These are phyloP conservation scores for Hymenochirus boettgeri DNA, from an alignment of 2,113 vertebrate species.

Conservation along the genomic window DNA sequence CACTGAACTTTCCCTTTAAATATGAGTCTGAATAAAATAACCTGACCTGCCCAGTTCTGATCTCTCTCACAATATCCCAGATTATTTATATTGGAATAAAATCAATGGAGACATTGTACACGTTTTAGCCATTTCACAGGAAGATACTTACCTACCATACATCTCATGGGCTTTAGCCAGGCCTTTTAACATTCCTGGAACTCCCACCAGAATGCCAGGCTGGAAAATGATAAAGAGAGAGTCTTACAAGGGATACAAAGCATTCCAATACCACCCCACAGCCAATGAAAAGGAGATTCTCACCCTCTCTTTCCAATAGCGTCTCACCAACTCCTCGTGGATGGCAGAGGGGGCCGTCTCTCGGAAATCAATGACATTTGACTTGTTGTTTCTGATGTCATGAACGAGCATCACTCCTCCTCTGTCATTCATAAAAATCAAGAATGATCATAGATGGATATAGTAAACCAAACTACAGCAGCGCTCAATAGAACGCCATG, in stretches of 20 bases:
- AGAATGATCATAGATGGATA: too few species aligned
- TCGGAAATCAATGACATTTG: conserved; percentile 87
- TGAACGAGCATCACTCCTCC: conserved; percentile 96
- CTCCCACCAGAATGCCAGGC: conserved; percentile 85
- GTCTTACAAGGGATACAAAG: too few species aligned
- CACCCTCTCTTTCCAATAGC: conserved; percentile 71
- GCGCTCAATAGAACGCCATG: too few species aligned
- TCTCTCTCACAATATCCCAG: too few species aligned
- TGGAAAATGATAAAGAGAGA: conserved; percentile 51
- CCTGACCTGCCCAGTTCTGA: too few species aligned
- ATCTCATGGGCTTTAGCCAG: conserved; percentile 84
- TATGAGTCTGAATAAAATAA: too few species aligned
- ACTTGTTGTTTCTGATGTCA: conserved; percentile 86
- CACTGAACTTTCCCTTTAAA: too few species aligned
- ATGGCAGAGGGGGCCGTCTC: conserved; percentile 84
- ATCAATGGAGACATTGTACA: too few species aligned
- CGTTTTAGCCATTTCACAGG: too few species aligned
- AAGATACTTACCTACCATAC: conserved; percentile 78
- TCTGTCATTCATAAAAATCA: conserved; percentile 55
- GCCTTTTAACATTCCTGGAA: conserved; percentile 90
- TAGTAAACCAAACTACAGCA: too few species aligned
- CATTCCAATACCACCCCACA: neutral
- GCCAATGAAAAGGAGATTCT: conserved; percentile 26
- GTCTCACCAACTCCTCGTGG: conserved; percentile 67
- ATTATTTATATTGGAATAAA: too few species aligned